Conservation (phyloP, 1,140 invertebrate genomes). For the Mesaphorura yosii region DNA sequence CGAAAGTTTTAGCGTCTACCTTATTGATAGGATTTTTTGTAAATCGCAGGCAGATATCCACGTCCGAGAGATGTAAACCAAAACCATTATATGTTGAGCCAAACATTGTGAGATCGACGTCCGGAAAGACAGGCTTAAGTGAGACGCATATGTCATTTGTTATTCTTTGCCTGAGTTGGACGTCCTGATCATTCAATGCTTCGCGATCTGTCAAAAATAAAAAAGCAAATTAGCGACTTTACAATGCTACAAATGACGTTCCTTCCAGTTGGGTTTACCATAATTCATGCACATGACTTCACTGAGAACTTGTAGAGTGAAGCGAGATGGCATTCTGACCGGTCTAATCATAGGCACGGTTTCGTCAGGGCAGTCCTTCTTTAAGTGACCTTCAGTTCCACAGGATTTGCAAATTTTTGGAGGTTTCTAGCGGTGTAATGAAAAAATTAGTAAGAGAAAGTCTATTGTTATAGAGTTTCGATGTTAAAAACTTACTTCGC, state of each 20-base stretch:
- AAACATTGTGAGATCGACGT: constrained; percentile 43
- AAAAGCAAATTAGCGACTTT: constrained; percentile 8
- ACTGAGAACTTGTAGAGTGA: constrained; percentile 31
- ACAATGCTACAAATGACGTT: neutral
- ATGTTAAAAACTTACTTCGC: constrained; percentile 9
- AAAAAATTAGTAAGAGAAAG: neutral
- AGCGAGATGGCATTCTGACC: constrained; percentile 33
- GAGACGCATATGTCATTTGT: constrained; percentile 33
- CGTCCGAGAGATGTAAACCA: constrained; percentile 46
- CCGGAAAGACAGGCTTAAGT: constrained; percentile 34
- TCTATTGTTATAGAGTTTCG: neutral
- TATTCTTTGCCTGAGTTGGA: constrained; percentile 35
- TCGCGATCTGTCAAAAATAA: constrained; percentile 34
- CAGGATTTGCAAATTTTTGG: constrained; percentile 43
- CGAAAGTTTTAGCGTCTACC: no score
- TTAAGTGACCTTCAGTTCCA: constrained; percentile 43
- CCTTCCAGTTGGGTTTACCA: neutral
- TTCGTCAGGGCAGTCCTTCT: constrained; percentile 44
- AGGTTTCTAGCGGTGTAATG: constrained; percentile 34
- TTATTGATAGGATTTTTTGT: constrained; percentile 31
- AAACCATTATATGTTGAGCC: constrained; percentile 54
- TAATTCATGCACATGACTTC: constrained; percentile 28
- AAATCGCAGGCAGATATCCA: constrained; percentile 52
- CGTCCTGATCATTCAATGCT: constrained; percentile 34
- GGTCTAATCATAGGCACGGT: constrained; percentile 37